Conservation (phyloP, 2,888 invertebrate species). For the Lycia hirtaria region DNA sequence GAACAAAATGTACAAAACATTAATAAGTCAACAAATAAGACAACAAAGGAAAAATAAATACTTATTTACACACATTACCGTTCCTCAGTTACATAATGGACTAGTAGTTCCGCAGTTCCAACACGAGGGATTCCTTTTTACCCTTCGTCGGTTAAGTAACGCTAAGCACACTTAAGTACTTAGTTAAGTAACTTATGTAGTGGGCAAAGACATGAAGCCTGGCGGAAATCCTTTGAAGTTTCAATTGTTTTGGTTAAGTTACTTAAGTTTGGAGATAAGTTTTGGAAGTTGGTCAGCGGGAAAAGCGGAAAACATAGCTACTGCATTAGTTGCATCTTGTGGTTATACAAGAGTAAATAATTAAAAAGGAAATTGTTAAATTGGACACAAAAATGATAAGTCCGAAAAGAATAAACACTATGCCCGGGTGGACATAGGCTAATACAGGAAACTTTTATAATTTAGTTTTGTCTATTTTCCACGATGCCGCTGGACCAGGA, state of each 20-base stretch:
- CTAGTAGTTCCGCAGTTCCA: slow-evolving; percentile 31
- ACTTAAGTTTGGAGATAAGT: slow-evolving; percentile 20
- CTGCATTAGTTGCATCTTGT: too few species aligned
- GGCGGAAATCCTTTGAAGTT: slow-evolving; percentile 27
- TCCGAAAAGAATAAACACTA: too few species aligned
- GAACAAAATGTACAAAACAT: too few species aligned
- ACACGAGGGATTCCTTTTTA: slow-evolving; percentile 40
- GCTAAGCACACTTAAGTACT: slow-evolving; percentile 41
- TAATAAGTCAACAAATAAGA: neutral
- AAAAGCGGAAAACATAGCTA: neutral
- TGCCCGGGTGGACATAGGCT: too few species aligned
- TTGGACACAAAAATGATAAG: too few species aligned
- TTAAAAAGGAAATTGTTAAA: too few species aligned
- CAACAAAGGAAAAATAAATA: slow-evolving; percentile 13
- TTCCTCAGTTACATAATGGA: slow-evolving; percentile 25
- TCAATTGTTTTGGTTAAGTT: slow-evolving; percentile 30
- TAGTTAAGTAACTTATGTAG: slow-evolving; percentile 40
- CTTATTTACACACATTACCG: slow-evolving; percentile 14
- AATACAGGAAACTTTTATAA: too few species aligned
- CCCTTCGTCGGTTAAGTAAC: slow-evolving; percentile 37
- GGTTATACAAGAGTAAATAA: too few species aligned
- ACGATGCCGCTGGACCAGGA: too few species aligned
- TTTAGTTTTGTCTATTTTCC: too few species aligned
- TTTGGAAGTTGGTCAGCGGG: slow-evolving; percentile 7
- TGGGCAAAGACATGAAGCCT: slow-evolving; percentile 24